Evolutionary conservation across 2,888 invertebrate species (phyloP), one percentile per base, ranked within the genome.

Genomic region (Myathropa florea): DNA sequence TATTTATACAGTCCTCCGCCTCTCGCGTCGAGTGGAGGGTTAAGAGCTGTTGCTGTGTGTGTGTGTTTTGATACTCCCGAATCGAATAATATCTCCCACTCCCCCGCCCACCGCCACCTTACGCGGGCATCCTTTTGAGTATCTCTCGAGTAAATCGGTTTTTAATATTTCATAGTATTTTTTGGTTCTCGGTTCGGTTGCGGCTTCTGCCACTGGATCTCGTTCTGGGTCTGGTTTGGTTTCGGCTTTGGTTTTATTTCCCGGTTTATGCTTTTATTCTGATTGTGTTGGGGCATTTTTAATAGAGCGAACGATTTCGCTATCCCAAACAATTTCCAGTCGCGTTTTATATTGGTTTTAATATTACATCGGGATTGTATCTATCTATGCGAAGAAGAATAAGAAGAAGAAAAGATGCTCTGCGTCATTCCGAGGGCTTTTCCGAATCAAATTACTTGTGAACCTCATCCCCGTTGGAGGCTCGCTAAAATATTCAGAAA

Each of bases 141-240:
- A 68, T 53, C 30, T 55, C 18, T 68, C 28, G 23, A 68, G 39
- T 63, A 73, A 81, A 81, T 81, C 73, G 80, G 61, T 73, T 81
- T 73, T 81, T 73, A 81, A 81, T 81, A 81, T 81, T 75, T 81
- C 36, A 80, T 73, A 61, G 36, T 61, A 60, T 67, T 68, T 61
- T 63, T 39, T 28, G 67, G 23, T 61, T 61, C 53, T 39, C 36
- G 67, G 21, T 60, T 67, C 53, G 64, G 46, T 67, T n/a, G 72
- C 12, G 60, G 65, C 28, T 64, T 28, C 18, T 57, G 57, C 33
- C 30, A 10, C 33, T 33, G 46, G 4, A 14, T 39, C 39, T 39
- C 14, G 14, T 1, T 3, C n/a, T 4, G 39, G 12, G 4, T 39
- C 14, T 39, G 39, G 14, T 14, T 21, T 14, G 23, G 57, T 36